Evolutionary conservation across 37 sponge, comb jelly and placozoan genomes (phyloP).

Genomic region (Halichondria panicea): DNA sequence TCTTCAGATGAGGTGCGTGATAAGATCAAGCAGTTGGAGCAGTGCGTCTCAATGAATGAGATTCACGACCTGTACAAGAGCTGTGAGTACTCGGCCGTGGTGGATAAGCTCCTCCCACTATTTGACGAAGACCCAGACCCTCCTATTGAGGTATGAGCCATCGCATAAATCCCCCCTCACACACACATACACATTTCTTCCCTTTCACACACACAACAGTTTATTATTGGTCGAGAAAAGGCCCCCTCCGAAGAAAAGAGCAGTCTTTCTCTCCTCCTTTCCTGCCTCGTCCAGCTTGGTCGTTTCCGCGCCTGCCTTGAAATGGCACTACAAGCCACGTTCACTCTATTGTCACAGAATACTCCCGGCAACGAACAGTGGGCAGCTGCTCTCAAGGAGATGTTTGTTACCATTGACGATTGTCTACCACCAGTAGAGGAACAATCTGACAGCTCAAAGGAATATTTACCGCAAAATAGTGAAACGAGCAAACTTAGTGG

Average conservation of each 20-base stretch:
- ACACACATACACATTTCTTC: not conserved
- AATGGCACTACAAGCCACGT: slow-evolving; percentile 3
- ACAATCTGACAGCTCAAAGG: too few relatives aligned
- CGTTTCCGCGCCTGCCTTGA: slow-evolving; percentile 22
- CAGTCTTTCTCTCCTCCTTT: slow-evolving; percentile 30
- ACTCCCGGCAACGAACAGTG: slow-evolving; percentile 33
- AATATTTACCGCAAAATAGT: not conserved
- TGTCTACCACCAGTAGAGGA: not conserved
- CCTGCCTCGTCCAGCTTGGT: slow-evolving; percentile 21
- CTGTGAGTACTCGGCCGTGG: slow-evolving; percentile 10
- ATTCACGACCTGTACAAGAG: slow-evolving; percentile 4
- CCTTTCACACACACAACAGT: slow-evolving; percentile 8
- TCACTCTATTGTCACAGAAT: slow-evolving; percentile 26
- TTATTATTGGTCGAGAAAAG: slow-evolving; percentile 36
- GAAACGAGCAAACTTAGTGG: too few relatives aligned
- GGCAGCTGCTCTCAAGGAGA: slow-evolving; percentile 17
- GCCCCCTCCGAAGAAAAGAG: not conserved
- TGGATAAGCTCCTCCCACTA: slow-evolving; percentile 23
- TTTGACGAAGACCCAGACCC: slow-evolving; percentile 25
- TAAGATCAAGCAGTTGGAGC: slow-evolving; percentile 33
- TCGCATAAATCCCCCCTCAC: not conserved
- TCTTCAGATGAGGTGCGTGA: slow-evolving; percentile 10
- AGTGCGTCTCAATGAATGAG: slow-evolving; percentile 32
- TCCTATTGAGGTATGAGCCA: slow-evolving; percentile 15
- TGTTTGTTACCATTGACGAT: slow-evolving; percentile 18